Evolutionary conservation across 2,888 invertebrate species (phyloP).

Genomic region (Phortica okadai): DNA sequence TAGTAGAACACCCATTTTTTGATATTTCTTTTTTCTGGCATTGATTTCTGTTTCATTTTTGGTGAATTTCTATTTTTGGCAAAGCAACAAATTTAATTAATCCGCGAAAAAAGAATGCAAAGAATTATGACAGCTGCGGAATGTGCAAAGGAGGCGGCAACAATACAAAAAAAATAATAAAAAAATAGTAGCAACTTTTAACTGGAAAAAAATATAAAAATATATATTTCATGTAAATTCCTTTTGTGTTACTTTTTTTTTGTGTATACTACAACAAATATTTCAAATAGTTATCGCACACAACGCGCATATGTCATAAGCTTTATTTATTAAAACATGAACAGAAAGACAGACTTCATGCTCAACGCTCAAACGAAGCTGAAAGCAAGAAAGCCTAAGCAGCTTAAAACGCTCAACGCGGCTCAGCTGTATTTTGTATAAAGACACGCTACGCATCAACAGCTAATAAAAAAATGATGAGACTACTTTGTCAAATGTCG

Average conservation of each 20-base stretch:
- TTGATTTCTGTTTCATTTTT: slow-evolving; percentile 26
- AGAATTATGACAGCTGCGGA: slow-evolving; percentile 57
- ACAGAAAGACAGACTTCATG: not conserved
- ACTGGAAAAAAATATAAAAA: not conserved
- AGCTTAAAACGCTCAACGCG: slow-evolving; percentile 54
- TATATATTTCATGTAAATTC: not conserved
- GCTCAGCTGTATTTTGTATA: not conserved
- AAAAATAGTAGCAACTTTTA: not conserved
- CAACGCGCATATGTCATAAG: slow-evolving; percentile 31
- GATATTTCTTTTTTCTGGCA: slow-evolving; percentile 38
- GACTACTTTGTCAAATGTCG: slow-evolving; percentile 57
- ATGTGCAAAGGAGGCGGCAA: slow-evolving; percentile 55
- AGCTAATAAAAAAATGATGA: slow-evolving; percentile 34
- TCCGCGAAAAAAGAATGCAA: slow-evolving; percentile 47
- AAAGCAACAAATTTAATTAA: slow-evolving; percentile 66
- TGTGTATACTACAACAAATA: not conserved
- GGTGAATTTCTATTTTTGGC: slow-evolving; percentile 37
- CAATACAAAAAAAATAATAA: not conserved
- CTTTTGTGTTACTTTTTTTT: slow-evolving; percentile 5
- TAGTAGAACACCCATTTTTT: slow-evolving; percentile 31
- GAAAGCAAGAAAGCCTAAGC: slow-evolving; percentile 50
- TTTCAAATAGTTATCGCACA: not conserved
- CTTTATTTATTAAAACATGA: slow-evolving; percentile 45
- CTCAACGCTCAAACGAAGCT: not conserved
- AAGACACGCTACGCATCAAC: slow-evolving; percentile 28